Conservation (phyloP, 2,797 vertebrate genomes). For the Luscinia megarhynchos region DNA sequence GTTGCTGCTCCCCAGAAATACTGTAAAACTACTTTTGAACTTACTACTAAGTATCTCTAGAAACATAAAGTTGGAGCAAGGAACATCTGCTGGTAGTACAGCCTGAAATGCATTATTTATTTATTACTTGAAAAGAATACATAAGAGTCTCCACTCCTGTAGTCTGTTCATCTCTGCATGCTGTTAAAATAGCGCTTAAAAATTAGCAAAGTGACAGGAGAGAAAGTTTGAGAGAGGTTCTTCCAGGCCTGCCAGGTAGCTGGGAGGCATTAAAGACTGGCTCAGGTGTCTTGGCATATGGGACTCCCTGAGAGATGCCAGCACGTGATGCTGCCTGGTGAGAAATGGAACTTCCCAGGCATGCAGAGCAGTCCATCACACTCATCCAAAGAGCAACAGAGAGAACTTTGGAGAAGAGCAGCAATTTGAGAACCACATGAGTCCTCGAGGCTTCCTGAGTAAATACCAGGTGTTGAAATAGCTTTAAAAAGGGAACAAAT, state of each 20-base stretch:
- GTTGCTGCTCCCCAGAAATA: not conserved
- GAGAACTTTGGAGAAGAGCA: not conserved
- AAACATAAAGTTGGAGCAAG: not conserved
- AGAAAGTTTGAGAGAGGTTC: not conserved
- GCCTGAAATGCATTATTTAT: not conserved
- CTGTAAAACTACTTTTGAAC: not conserved
- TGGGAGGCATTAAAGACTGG: not conserved
- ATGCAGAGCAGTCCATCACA: not conserved
- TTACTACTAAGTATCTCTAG: not conserved
- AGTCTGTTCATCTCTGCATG: not conserved
- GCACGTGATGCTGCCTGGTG: not conserved
- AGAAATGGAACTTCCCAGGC: slow-evolving; percentile 8
- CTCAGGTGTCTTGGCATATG: slow-evolving; percentile 39
- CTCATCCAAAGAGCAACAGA: not conserved
- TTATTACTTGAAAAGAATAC: not conserved
- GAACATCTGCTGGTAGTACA: not conserved
- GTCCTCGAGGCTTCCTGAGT: not conserved
- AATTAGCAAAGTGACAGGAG: not conserved
- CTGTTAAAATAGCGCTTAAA: not conserved
- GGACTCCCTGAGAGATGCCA: slow-evolving; percentile 2
- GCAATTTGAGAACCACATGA: slow-evolving; percentile 6
- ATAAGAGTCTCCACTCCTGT: not conserved
- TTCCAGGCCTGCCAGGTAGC: not conserved
- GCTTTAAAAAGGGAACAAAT: slow-evolving; percentile 11
- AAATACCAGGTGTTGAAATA: slow-evolving; percentile 44